Conservation (phyloP, 2,797 vertebrate species). For the Emydoidea blandingii region DNA sequence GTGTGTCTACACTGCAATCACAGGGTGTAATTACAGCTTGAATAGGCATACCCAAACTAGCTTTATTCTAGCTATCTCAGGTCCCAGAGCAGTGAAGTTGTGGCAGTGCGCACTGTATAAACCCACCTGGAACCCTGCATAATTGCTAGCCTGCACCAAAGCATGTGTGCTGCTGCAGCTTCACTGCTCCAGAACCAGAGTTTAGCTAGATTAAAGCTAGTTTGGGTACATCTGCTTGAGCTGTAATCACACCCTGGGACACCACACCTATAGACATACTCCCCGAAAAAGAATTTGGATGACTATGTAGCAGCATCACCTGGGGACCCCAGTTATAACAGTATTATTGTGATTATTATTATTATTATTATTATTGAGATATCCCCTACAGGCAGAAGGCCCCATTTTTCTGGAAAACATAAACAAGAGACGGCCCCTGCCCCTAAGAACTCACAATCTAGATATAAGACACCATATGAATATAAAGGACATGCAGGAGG, state of each 20-base stretch:
- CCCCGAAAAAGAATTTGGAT: too few species aligned
- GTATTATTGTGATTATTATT: neutral
- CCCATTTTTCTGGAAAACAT: neutral
- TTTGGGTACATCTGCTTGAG: too few species aligned
- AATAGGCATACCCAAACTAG: neutral
- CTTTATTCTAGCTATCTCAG: neutral
- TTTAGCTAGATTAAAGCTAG: too few species aligned
- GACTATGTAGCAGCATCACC: too few species aligned
- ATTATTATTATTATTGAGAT: neutral
- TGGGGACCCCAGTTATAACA: neutral
- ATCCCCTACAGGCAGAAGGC: neutral
- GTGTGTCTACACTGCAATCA: neutral
- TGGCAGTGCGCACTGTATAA: too few species aligned
- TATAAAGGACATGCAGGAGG: neutral
- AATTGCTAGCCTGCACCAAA: too few species aligned
- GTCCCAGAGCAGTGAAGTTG: neutral
- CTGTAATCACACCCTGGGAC: too few species aligned
- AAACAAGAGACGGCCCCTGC: neutral
- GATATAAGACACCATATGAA: neutral
- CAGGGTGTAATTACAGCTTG: neutral
- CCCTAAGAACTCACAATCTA: neutral
- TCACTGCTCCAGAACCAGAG: too few species aligned
- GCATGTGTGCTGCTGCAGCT: too few species aligned
- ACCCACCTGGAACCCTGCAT: too few species aligned
- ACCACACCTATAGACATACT: too few species aligned